Evolutionary conservation across 2,113 vertebrate species (phyloP), one percentile per base, ranked within the genome.

Genomic region (Nematolebias whitei): DNA sequence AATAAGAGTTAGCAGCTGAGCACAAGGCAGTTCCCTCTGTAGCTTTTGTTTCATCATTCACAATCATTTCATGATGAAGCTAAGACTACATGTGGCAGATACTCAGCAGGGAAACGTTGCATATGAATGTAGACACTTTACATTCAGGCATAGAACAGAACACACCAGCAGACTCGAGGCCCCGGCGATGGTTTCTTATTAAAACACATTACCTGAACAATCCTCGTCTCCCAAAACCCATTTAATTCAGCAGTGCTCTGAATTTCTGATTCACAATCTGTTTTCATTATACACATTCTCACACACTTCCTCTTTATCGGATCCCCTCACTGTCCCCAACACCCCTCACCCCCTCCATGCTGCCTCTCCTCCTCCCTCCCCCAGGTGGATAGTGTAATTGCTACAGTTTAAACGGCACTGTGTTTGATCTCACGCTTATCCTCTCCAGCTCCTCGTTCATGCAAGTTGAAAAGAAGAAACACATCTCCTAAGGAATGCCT

Each of bases 351-450:
- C 9, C 19, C 15, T 35, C 39, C 6, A 32, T 32, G 23, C 48
- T 2, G 14, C n/a, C 20, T 11, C 53, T 40, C n/a, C 26, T 47
- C 38, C 71, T 12, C 53, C 56, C 71, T 68, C 72, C 82, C 80
- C 70, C 75, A 84, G 87, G 85, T 88, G 78, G 74, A 82, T 51
- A 56, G 76, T 85, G 78, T 85, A 88, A 87, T 85, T 85, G 82
- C 82, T 74, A 73, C 73, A 71, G 78, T 87, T 88, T 87, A 82
- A 83, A 63, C 20, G 71, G 68, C 60, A 4, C 80, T 45, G 78
- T 87, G 87, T 87, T 88, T 87, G 85, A 85, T 88, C 76, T 88
- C 64, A 60, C n/a, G 63, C 76, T 87, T 69, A 82, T 87, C 76
- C 76, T 84, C 74, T 68, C 78, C 78, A 85, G 84, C 67, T 50